phyloP scores from a whole-genome alignment of 2,113 vertebrate species.

The Smithornis capensis region DNA sequence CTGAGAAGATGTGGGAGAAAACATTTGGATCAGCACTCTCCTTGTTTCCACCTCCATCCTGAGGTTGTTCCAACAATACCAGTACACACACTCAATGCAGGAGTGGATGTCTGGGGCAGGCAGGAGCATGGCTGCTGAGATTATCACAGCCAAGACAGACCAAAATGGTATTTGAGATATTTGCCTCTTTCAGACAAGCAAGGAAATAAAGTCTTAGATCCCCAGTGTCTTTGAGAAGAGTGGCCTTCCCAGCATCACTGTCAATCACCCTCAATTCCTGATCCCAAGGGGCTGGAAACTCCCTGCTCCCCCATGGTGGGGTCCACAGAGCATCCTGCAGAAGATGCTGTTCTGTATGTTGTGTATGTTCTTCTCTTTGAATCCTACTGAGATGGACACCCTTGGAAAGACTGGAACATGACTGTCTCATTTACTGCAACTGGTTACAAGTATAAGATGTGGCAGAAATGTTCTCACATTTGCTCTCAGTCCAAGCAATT shows the following conservation, averaged over 20 bases:
- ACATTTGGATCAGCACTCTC: not conserved
- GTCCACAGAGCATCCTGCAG: not conserved
- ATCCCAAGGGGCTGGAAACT: not conserved
- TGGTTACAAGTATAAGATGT: accelerated
- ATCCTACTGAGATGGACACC: not conserved
- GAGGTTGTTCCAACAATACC: not conserved
- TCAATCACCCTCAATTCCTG: not conserved
- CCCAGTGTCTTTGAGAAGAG: not conserved
- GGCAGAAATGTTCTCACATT: not conserved
- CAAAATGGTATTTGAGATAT: not conserved
- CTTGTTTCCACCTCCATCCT: not conserved
- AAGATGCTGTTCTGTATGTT: not conserved
- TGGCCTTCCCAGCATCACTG: not conserved
- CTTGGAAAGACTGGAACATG: not conserved
- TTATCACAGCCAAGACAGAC: not conserved
- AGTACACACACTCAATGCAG: not conserved
- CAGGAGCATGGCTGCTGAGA: not conserved
- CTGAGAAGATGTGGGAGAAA: slow-evolving; percentile 56
- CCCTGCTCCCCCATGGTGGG: not conserved
- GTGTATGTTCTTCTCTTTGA: not conserved
- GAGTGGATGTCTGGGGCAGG: accelerated
- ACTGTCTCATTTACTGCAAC: not conserved
- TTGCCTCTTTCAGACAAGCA: not conserved
- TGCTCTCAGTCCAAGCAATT: not conserved
- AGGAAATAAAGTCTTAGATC: not conserved